phyloP scores from a whole-genome alignment of 2,113 vertebrate genomes.

The Lonchura striata region DNA sequence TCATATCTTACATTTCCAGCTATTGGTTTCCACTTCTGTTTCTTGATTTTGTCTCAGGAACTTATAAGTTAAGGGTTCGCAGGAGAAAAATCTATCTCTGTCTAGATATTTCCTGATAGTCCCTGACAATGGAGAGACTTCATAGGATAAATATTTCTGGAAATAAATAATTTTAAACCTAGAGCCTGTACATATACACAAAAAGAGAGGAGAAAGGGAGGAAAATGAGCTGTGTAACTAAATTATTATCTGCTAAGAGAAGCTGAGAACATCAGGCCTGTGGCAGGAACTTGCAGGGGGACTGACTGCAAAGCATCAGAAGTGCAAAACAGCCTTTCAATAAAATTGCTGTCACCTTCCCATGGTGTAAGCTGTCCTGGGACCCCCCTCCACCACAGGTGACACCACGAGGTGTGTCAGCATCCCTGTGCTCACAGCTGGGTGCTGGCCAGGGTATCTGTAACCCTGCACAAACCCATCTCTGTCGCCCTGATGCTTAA shows the following conservation, averaged over 20 bases:
- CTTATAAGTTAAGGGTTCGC: neutral
- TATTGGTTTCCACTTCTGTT: neutral
- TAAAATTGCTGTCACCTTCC: neutral
- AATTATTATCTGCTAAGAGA: neutral
- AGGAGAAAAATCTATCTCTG: neutral
- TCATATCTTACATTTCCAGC: neutral
- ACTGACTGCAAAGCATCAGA: neutral
- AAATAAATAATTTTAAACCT: neutral
- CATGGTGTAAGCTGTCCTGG: no score
- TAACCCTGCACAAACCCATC: rapidly evolving
- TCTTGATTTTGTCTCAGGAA: neutral
- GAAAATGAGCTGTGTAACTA: neutral
- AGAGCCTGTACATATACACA: neutral
- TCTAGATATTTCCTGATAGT: neutral
- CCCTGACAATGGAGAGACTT: neutral
- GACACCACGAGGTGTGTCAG: neutral
- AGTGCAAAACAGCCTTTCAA: neutral
- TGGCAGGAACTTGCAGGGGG: neutral
- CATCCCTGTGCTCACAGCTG: no score
- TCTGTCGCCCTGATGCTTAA: no score
- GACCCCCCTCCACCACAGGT: no score
- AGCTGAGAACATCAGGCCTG: neutral
- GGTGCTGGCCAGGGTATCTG: neutral
- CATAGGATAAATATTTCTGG: neutral
- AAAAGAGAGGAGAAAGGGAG: neutral